phyloP scores from a whole-genome alignment of 2,797 vertebrate species.

The Meriones psammophilus region DNA sequence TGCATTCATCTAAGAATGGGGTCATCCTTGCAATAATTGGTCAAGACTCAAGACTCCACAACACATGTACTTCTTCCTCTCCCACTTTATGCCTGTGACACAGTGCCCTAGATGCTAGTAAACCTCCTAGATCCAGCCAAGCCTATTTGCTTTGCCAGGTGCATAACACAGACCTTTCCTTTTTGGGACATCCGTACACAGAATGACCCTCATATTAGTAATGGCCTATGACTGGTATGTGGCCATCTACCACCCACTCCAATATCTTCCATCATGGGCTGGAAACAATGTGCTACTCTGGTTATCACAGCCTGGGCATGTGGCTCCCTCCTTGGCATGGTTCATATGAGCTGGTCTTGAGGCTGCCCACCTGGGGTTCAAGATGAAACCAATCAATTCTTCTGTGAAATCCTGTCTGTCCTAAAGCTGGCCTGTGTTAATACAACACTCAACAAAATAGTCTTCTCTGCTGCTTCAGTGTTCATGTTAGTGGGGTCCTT shows the following conservation, averaged over 20 bases:
- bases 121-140: constrained; percentile 46
- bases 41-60: background rate
- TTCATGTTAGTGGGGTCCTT: constrained; percentile 48
- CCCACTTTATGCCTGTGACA: constrained; percentile 73
- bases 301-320: background rate
- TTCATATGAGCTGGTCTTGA: background rate
- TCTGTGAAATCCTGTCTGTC: background rate
- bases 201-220: constrained; percentile 58
- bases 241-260: constrained; percentile 51
- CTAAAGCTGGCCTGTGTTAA: background rate
- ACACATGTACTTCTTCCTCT: background rate
- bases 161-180: background rate
- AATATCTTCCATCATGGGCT: background rate
- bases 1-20: background rate
- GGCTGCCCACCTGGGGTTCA: background rate
- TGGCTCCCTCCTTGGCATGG: background rate
- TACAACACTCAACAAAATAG: background rate
- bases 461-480: background rate
- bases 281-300: background rate
- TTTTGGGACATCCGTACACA: background rate
- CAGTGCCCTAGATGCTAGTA: constrained; percentile 16
- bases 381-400: background rate
- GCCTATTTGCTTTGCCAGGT: constrained; percentile 63
- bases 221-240: constrained; percentile 57
- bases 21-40: constrained; percentile 37